Conservation (phyloP, 2,113 vertebrate genomes). For the Neotoma lepida region DNA sequence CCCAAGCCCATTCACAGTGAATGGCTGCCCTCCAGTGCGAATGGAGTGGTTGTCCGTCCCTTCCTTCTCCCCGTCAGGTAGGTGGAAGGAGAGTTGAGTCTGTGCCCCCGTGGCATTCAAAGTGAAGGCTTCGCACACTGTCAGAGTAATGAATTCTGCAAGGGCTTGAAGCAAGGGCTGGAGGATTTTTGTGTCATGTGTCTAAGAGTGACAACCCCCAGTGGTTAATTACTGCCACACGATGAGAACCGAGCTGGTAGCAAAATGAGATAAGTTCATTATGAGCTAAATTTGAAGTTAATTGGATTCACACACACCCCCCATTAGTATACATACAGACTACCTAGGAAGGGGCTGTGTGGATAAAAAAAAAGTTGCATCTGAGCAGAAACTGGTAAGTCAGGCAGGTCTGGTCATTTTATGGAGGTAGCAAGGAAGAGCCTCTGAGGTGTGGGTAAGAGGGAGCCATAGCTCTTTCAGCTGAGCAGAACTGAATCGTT, state of each 20-base stretch:
- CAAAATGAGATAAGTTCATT: constrained; percentile 89
- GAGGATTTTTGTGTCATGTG: constrained; percentile 86
- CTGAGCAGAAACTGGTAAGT: constrained; percentile 43
- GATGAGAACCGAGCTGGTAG: constrained; percentile 87
- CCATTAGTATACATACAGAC: constrained; percentile 78
- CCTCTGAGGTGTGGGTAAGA: background rate
- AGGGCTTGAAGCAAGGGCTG: constrained; percentile 85
- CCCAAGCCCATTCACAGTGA: constrained; percentile 74
- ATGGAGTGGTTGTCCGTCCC: constrained; percentile 67
- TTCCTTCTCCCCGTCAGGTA: constrained; percentile 78
- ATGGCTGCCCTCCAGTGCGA: constrained; percentile 73
- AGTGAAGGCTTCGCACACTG: constrained; percentile 87
- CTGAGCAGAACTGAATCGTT: background rate
- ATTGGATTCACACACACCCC: constrained; percentile 85
- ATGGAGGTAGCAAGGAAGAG: background rate
- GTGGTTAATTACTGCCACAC: constrained; percentile 90
- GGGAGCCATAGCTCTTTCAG: background rate
- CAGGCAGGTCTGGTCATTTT: background rate
- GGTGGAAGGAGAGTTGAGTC: constrained; percentile 76
- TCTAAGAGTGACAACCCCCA: constrained; percentile 90
- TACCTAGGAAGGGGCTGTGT: constrained; percentile 74
- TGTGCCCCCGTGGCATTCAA: constrained; percentile 85
- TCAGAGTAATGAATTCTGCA: constrained; percentile 90
- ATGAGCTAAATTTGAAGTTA: constrained; percentile 89
- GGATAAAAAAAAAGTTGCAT: constrained; percentile 54